Conservation (phyloP, 2,113 vertebrate genomes). For the Embiotoca jacksoni region DNA sequence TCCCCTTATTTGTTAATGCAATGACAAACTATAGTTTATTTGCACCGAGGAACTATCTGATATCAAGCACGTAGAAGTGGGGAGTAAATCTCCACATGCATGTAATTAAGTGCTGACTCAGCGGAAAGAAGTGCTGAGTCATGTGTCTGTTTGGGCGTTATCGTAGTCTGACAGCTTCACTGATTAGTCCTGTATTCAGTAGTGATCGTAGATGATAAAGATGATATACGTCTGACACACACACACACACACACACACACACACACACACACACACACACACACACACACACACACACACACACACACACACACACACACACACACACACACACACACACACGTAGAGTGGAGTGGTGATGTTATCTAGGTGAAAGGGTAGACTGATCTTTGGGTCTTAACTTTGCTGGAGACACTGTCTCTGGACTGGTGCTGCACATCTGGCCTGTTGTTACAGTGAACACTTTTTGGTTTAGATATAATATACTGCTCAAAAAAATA, state of each 20-base stretch:
- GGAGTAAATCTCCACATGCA: neutral
- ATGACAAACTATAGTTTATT: slow-evolving; percentile 5
- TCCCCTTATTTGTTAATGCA: neutral
- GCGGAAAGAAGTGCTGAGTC: neutral
- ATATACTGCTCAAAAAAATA: neutral
- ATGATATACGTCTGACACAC: neutral
- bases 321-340: neutral
- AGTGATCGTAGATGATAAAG: neutral
- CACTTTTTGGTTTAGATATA: slow-evolving; percentile 36
- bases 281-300: neutral
- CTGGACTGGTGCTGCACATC: slow-evolving; percentile 14
- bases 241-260: neutral
- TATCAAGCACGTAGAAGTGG: slow-evolving; percentile 7
- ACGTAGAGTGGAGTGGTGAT: neutral
- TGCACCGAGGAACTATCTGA: neutral
- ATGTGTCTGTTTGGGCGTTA: neutral
- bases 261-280: neutral
- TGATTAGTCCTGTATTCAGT: neutral
- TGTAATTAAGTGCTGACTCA: slow-evolving; percentile 39
- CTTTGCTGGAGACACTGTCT: slow-evolving; percentile 19
- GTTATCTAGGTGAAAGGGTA: slow-evolving; percentile 36
- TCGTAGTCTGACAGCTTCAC: slow-evolving; percentile 3
- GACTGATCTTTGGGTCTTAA: slow-evolving; percentile 16
- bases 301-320: neutral
- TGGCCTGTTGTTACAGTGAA: slow-evolving; percentile 4